Conservation (phyloP, 2,888 invertebrate species). For the Drosophila colorata region DNA sequence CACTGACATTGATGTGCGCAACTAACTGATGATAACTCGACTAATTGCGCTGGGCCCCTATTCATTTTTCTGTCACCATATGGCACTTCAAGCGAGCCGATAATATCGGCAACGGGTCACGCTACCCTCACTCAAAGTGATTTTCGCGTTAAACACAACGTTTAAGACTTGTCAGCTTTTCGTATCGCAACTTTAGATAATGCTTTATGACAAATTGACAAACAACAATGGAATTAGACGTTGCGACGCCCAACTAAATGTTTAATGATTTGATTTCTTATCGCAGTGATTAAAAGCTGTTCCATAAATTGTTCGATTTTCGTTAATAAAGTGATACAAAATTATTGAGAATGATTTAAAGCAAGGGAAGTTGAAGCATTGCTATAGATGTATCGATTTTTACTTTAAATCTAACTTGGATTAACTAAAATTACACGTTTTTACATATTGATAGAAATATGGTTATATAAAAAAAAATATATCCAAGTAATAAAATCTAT, state of each 20-base stretch:
- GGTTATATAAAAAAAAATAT: too few species aligned
- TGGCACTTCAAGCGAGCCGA: conserved; percentile 22
- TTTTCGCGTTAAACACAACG: neutral
- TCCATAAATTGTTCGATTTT: neutral
- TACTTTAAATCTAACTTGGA: too few species aligned
- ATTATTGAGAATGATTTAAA: neutral
- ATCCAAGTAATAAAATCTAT: too few species aligned
- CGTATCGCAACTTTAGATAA: conserved; percentile 17
- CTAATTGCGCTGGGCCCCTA: neutral
- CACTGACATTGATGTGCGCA: conserved; percentile 13
- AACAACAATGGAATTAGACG: conserved; percentile 14
- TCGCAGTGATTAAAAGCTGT: neutral
- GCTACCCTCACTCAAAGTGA: conserved; percentile 1
- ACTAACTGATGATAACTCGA: conserved; percentile 21
- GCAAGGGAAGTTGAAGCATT: neutral
- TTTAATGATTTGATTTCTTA: conserved; percentile 2
- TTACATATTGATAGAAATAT: neutral
- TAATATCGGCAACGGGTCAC: conserved; percentile 7
- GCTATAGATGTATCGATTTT: neutral
- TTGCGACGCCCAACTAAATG: conserved; percentile 1
- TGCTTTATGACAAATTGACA: conserved; percentile 2
- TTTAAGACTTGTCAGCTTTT: conserved; percentile 4
- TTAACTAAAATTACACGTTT: too few species aligned
- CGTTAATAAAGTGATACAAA: neutral
- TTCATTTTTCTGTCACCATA: conserved; percentile 16